Conservation (phyloP, 2,113 vertebrate species). For the Alaudala cheleensis region DNA sequence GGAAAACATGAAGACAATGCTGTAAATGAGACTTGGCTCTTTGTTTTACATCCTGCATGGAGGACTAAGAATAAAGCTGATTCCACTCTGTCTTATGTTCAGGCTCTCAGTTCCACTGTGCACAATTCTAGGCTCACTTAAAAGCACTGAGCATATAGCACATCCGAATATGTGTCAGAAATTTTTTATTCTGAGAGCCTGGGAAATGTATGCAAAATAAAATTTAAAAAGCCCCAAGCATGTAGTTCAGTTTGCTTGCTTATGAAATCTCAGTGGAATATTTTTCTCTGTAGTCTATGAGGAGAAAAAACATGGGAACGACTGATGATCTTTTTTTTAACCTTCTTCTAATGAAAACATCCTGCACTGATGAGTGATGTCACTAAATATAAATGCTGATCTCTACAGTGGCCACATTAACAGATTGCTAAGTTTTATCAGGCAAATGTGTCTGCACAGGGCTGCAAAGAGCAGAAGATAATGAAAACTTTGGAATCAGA, state of each 20-base stretch:
- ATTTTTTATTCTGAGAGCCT: not conserved
- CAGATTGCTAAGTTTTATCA: not conserved
- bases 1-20: not conserved
- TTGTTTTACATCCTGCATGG: not conserved
- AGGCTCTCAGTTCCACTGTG: not conserved
- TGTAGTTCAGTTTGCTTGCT: not conserved
- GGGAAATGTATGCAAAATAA: not conserved
- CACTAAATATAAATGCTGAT: slow-evolving; percentile 31
- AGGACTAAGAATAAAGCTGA: not conserved
- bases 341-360: slow-evolving; percentile 23
- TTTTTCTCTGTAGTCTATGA: not conserved
- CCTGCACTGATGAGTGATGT: not conserved
- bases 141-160: not conserved
- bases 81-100: too few species aligned
- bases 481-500: slow-evolving; percentile 24
- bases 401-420: not conserved
- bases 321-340: not conserved
- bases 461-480: slow-evolving; percentile 6
- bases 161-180: not conserved
- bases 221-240: not conserved
- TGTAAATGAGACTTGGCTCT: not conserved
- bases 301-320: not conserved
- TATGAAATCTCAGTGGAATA: not conserved
- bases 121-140: not conserved
- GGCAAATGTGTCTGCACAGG: not conserved